Percentiles rank a stretch among this genome's conserved stretches.
Evolutionary conservation across 2,888 invertebrate species (phyloP).

Genomic region (Diaperis boleti): DNA sequence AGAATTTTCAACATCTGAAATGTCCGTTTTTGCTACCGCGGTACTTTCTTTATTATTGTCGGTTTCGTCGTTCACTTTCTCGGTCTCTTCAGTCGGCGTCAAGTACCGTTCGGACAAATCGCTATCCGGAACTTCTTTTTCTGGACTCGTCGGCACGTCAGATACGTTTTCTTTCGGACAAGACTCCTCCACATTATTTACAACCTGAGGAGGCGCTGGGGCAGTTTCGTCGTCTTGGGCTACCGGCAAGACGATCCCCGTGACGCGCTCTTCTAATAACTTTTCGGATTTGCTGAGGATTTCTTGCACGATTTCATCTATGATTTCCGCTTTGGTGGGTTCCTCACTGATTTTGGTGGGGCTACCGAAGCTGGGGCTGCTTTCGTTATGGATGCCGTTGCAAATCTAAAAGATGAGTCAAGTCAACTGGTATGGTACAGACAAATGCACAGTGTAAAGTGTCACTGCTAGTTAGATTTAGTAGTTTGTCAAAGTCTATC

Average conservation of each 20-base stretch:
- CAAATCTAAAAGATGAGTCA: constrained; percentile 57
- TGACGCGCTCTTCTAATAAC: constrained; percentile 63
- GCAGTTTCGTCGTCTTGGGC: constrained; percentile 70
- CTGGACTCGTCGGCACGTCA: constrained; percentile 60
- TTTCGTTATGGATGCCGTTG: constrained; percentile 64
- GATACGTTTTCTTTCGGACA: constrained; percentile 39
- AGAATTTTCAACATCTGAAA: constrained; percentile 42
- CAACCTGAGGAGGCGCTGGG: constrained; percentile 69
- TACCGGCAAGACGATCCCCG: constrained; percentile 54
- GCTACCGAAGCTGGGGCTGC: constrained; percentile 63
- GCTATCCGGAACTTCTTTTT: constrained; percentile 75
- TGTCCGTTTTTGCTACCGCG: constrained; percentile 38
- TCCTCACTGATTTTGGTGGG: constrained; percentile 61
- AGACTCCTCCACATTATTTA: constrained; percentile 66
- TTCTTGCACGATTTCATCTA: constrained; percentile 69
- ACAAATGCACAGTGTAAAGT: too few relatives aligned
- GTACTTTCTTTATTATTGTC: constrained; percentile 34
- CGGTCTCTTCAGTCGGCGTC: constrained; percentile 73
- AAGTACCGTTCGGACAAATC: constrained; percentile 77
- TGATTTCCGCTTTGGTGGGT: constrained; percentile 63
- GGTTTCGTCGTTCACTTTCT: constrained; percentile 33
- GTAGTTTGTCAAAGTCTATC: too few relatives aligned
- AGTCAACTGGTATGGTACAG: too few relatives aligned
- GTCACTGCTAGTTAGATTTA: too few relatives aligned
- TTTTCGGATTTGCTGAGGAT: constrained; percentile 69